A percentile compares a stretch with the other conserved stretches of the same genome.
Evolutionary conservation across 2,113 vertebrate genomes (phyloP).

Genomic region (Archilochus colubris): DNA sequence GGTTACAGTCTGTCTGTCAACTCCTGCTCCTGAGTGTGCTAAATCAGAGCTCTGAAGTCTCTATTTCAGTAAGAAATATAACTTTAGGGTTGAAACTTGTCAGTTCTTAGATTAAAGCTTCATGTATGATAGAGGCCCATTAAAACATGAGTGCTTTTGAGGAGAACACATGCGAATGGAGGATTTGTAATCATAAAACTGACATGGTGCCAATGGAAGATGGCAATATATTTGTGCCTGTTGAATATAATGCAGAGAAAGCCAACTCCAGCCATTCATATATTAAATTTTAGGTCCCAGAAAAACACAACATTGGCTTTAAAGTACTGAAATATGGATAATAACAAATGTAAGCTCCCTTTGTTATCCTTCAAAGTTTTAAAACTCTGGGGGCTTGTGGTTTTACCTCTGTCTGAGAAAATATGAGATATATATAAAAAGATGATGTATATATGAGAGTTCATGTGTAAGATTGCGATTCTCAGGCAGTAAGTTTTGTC

Average conservation of each 20-base stretch:
- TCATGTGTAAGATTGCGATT: neutral
- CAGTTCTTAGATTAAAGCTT: constrained; percentile 47
- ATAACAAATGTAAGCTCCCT: constrained; percentile 20
- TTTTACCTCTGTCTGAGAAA: neutral
- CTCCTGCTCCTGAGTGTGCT: neutral
- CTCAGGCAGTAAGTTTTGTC: neutral
- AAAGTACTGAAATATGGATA: constrained; percentile 6
- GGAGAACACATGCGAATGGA: neutral
- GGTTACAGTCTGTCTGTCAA: neutral
- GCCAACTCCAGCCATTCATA: neutral
- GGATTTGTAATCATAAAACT: constrained; percentile 56
- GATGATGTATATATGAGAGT: neutral
- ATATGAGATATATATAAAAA: neutral
- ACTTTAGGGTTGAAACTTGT: constrained; percentile 11
- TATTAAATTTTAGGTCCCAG: constrained; percentile 8
- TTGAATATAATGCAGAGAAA: neutral
- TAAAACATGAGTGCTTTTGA: constrained; percentile 48
- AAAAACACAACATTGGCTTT: neutral
- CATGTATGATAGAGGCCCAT: constrained; percentile 15
- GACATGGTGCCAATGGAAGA: neutral
- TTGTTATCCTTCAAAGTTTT: constrained; percentile 33
- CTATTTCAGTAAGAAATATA: constrained; percentile 29
- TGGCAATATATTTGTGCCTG: neutral
- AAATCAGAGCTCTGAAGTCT: constrained; percentile 29
- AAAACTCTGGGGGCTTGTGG: neutral